Base-by-base conservation (phyloP, 2,888 invertebrate genomes). In the Cynaeus angustus region DNA sequence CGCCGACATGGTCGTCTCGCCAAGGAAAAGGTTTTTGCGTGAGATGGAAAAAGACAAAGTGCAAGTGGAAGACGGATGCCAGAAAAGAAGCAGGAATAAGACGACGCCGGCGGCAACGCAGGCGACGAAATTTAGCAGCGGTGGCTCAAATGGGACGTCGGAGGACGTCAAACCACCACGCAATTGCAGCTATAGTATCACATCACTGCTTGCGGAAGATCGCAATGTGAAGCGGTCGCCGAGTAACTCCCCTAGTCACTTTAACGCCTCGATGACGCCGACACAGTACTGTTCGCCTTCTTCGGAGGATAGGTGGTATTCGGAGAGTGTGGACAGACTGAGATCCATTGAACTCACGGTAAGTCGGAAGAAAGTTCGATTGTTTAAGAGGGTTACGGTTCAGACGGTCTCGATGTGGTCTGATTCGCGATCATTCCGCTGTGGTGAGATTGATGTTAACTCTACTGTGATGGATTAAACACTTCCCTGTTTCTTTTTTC, bases 171-270 rank as follows among this genome's bases (percentile, higher is more conserved):
- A 75, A 70, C 79, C 81, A 12, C 74, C 78, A 8, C 86, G 81
- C 80, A 88, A 83, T 79, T 88, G 92, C 85, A 94, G 92, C 83
- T 94, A 94, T 86, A 94, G 94, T 87, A 95, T 95, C 84, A 94
- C 93, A 81, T 94, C 94, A 73, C 87, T 95, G 82, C 87, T 95
- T 79, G 92, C 92, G 70, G 91, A 91, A 74, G 88, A 90, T 76
- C 74, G 78, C 9, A 80, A 78, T 65, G 72, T 77, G 10, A 80
- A 79, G 70, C 79, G 79, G 56, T 84, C 84, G 56, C 85, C 84
- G 28, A 80, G 79, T 56, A 81, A 80, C 73, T 82, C 82, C 72
- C 82, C 83, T 79, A 82, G 80, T 81, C 82, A 82, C 76, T 82
- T 80, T 72, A 74, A 76, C 52, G 48, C 12, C 30, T 74, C 80